Evolutionary conservation across 1,140 invertebrate species (phyloP).

Genomic region (Trachymyrmex septentrionalis): DNA sequence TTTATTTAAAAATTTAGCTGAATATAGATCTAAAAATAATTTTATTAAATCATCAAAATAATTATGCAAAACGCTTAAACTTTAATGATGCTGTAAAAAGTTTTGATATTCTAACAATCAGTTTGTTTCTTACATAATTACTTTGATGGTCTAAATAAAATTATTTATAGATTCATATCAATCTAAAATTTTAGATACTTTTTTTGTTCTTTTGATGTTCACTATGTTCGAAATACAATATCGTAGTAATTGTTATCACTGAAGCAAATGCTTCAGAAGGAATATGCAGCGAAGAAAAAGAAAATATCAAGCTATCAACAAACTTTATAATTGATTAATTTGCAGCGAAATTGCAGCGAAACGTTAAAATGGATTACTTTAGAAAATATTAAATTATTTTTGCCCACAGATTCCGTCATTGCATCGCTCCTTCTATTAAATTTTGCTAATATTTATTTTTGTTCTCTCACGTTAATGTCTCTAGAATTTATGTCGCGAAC

Average conservation of each 20-base stretch:
- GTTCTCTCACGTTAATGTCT: background rate
- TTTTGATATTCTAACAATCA: too few relatives aligned
- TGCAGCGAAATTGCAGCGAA: too few relatives aligned
- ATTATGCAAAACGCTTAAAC: too few relatives aligned
- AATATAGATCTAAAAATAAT: too few relatives aligned
- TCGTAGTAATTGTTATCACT: background rate
- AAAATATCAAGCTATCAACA: background rate
- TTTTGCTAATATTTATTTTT: background rate
- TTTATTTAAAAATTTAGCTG: too few relatives aligned
- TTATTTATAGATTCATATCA: too few relatives aligned
- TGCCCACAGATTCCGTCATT: too few relatives aligned
- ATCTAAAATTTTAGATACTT: too few relatives aligned
- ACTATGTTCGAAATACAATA: background rate
- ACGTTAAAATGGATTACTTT: background rate
- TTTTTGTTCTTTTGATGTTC: background rate
- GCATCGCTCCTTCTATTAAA: background rate
- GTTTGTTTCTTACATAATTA: too few relatives aligned
- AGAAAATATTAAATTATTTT: conserved; percentile 4
- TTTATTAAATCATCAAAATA: too few relatives aligned
- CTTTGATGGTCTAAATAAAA: too few relatives aligned
- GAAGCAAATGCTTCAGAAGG: background rate
- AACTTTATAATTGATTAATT: background rate
- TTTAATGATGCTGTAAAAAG: too few relatives aligned
- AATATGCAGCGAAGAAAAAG: background rate
- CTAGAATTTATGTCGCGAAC: background rate